Conservation (phyloP, 2,797 vertebrate species). For the Melanotaenia boesemani region DNA sequence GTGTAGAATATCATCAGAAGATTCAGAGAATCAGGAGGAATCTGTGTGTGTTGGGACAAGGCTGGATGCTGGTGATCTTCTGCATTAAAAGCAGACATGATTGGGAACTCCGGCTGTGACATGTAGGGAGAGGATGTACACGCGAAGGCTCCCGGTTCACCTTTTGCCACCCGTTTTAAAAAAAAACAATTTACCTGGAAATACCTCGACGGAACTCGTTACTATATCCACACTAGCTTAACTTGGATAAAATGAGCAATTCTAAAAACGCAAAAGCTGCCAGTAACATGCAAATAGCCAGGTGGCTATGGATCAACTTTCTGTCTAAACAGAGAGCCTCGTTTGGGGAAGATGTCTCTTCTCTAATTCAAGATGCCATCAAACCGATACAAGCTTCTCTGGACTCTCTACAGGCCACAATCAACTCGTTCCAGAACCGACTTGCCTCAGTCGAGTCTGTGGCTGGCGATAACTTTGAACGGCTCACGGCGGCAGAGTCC, state of each 20-base stretch:
- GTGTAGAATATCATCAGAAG: too few relatives aligned
- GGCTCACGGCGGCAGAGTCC: not conserved
- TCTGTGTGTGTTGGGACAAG: too few relatives aligned
- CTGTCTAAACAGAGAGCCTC: not conserved
- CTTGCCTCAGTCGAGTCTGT: not conserved
- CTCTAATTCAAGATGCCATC: not conserved
- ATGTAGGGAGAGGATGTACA: too few relatives aligned
- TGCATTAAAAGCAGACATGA: too few relatives aligned
- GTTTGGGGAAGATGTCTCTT: not conserved
- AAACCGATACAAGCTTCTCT: not conserved
- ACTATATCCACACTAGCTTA: too few relatives aligned
- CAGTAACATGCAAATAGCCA: not conserved
- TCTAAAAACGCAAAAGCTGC: not conserved
- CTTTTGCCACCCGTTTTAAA: too few relatives aligned
- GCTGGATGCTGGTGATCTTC: too few relatives aligned
- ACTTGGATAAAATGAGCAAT: not conserved
- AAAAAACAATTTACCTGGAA: too few relatives aligned
- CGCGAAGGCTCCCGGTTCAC: too few relatives aligned
- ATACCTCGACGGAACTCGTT: too few relatives aligned
- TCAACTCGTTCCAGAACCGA: conserved; percentile 1
- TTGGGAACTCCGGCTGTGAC: too few relatives aligned
- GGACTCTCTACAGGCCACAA: not conserved
- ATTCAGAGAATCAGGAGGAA: too few relatives aligned
- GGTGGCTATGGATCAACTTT: not conserved
- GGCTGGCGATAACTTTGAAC: conserved; percentile 7